phyloP scores from a whole-genome alignment of 2,797 vertebrate species.

The Delichon dasypus region DNA sequence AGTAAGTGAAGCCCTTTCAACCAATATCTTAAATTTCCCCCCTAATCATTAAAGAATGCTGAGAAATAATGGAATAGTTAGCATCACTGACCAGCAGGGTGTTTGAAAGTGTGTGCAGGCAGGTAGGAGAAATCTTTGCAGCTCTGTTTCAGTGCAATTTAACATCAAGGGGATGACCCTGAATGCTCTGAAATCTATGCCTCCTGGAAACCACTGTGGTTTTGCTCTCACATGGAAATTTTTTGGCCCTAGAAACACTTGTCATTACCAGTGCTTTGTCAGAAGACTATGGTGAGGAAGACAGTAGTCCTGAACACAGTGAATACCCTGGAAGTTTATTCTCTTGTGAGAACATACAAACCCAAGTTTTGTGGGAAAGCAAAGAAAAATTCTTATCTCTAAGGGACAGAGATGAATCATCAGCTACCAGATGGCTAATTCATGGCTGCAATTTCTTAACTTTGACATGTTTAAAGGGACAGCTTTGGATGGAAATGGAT shows the following conservation, averaged over 20 bases:
- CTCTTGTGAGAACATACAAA: neutral
- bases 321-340: neutral
- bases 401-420: slow-evolving; percentile 28
- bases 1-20: neutral
- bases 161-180: neutral
- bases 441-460: neutral
- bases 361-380: neutral
- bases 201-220: neutral
- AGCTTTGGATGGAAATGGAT: neutral
- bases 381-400: neutral
- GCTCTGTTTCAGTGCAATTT: neutral
- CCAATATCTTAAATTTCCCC: neutral
- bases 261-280: neutral
- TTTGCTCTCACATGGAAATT: neutral
- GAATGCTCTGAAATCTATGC: neutral
- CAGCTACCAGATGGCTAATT: slow-evolving; percentile 32
- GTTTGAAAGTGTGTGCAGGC: neutral
- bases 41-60: neutral
- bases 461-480: slow-evolving; percentile 4
- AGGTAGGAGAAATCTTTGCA: neutral
- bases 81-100: neutral
- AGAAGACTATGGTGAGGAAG: neutral
- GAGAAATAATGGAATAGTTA: neutral
- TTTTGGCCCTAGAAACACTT: neutral
- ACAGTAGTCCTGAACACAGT: neutral